phyloP scores from a whole-genome alignment of 2,888 invertebrate species.

The Agrotis clavis region DNA sequence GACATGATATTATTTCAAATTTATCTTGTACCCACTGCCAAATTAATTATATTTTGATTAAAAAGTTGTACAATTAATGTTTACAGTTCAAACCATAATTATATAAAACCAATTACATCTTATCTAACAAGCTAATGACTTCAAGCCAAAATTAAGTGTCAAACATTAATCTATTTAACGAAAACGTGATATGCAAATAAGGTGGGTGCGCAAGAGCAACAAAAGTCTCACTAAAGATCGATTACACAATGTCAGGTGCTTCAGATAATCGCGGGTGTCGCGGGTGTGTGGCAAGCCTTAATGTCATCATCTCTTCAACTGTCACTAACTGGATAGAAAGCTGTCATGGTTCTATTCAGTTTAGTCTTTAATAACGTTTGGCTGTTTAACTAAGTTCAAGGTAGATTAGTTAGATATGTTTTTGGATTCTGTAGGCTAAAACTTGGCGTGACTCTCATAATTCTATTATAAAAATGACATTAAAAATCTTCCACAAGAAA shows the following conservation, averaged over 20 bases:
- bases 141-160: conserved; percentile 28
- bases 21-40: background rate
- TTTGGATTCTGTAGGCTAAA: conserved; percentile 33
- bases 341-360: conserved; percentile 72
- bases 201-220: conserved; percentile 39
- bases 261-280: conserved; percentile 49
- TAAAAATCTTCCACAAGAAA: no score
- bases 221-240: conserved; percentile 31
- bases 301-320: conserved; percentile 75
- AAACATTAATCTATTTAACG: conserved; percentile 57
- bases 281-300: conserved; percentile 63
- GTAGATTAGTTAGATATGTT: conserved; percentile 2
- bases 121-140: conserved; percentile 29
- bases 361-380: conserved; percentile 61
- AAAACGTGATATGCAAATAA: conserved; percentile 63
- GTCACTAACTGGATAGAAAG: conserved; percentile 77
- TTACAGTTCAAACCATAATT: background rate
- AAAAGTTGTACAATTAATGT: background rate
- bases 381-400: conserved; percentile 50
- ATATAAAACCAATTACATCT: conserved; percentile 20
- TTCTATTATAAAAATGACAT: no score
- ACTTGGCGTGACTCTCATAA: background rate
- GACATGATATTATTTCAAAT: no score
- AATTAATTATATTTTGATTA: background rate
- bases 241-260: conserved; percentile 61